Evolutionary conservation across 2,888 invertebrate species (phyloP), one percentile per base, ranked within the genome.

Genomic region (Dasysyrphus tricinctus): DNA sequence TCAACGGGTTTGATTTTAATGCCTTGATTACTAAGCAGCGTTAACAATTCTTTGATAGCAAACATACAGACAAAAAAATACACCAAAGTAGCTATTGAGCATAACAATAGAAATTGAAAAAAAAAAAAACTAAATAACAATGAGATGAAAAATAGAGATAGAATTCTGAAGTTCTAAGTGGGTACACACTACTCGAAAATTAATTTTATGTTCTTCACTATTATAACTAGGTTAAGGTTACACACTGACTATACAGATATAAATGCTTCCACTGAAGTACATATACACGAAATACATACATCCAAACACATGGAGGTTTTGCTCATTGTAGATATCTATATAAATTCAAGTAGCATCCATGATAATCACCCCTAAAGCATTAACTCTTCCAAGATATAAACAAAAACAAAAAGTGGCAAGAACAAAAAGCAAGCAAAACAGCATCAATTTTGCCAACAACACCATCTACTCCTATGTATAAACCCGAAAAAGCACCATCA

Each of bases 351-450:
- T 67, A 47, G 67, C 34, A 67, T 67, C 67, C 47, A 49, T 67
- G 67, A 67, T 67, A 67, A 67, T 49, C 67, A 67, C 67, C 67
- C 67, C 67, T 49, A 49, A 49, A 37, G 67, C 67, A 67, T 49
- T 67, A 49, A 49, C 67, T 67, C 67, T 67, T 67, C 67, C 67
- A 67, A 67, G 67, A 49, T 49, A 67, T 67, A 67, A 49, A 67
- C 67, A 67, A 67, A 67, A 67, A 67, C 34, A 67, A 49, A 67
- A 67, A 49, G 49, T 49, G 49, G 16, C 67, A 37, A 24, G 16
- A 44, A 67, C 49, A 49, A 12, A 49, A 32, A 19, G 47, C 47
- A 29, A 67, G 49, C 49, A 67, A 67, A 67, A 49, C 34, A 67
- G 49, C 49, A 49, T 49, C 34, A 49, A 67, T 49, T 67, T 49